phyloP scores from a whole-genome alignment of 2,113 vertebrate species.

The Gasterosteus nipponicus region DNA sequence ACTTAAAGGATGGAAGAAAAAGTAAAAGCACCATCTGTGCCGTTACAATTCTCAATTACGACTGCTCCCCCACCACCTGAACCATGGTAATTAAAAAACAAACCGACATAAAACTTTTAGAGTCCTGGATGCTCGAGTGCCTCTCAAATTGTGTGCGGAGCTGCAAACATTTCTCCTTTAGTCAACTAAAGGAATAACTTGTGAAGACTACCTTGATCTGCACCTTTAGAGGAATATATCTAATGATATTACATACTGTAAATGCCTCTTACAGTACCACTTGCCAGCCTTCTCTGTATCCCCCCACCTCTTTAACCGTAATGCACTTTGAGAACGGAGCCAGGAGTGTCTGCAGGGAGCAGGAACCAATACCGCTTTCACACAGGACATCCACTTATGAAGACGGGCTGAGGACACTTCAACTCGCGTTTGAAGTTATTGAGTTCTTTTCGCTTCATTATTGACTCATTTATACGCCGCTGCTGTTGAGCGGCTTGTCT shows the following conservation, averaged over 20 bases:
- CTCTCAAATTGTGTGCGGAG: conserved; percentile 15
- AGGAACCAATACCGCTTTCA: conserved; percentile 15
- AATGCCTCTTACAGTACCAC: conserved; percentile 30
- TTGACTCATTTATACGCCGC: not conserved
- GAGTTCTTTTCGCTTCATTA: not conserved
- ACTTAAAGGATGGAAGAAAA: conserved; percentile 45
- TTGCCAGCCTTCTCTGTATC: conserved; percentile 37
- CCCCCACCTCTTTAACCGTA: conserved; percentile 44
- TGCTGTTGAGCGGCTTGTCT: not conserved
- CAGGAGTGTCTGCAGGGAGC: conserved; percentile 13
- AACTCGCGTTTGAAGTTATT: conserved; percentile 16
- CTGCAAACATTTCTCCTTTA: conserved; percentile 7
- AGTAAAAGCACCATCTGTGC: conserved; percentile 62
- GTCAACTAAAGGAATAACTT: conserved; percentile 5
- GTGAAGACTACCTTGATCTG: conserved; percentile 22
- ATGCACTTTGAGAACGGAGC: conserved; percentile 41
- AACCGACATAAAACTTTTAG: conserved; percentile 14
- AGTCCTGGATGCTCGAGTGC: conserved; percentile 14
- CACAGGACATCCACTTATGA: conserved; percentile 15
- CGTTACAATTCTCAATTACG: conserved; percentile 49
- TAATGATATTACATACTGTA: conserved; percentile 25
- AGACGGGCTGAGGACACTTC: conserved; percentile 20
- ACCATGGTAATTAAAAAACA: conserved; percentile 12
- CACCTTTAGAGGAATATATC: conserved; percentile 24
- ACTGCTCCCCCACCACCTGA: conserved; percentile 13